Evolutionary conservation across 2,888 invertebrate species (phyloP).

Genomic region (Phortica magna): DNA sequence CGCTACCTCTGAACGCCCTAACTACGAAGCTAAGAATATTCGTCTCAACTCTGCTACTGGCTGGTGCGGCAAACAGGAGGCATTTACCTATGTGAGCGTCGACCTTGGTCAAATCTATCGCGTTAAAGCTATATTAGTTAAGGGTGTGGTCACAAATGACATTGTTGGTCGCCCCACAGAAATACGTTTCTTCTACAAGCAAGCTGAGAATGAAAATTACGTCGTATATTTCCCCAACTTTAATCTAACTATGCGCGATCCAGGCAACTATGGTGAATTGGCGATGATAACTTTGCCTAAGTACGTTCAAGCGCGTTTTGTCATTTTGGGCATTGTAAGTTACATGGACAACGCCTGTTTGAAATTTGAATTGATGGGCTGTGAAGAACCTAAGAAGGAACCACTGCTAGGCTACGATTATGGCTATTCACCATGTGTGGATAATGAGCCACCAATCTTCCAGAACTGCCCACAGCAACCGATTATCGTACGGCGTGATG

Average conservation of each 20-base stretch:
- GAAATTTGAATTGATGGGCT: constrained; percentile 97
- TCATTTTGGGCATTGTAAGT: constrained; percentile 96
- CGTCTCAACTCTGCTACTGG: constrained; percentile 95
- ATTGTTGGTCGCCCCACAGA: constrained; percentile 97
- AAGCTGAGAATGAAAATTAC: constrained; percentile 94
- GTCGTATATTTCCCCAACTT: constrained; percentile 98
- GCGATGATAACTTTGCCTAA: constrained; percentile 97
- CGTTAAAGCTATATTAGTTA: constrained; percentile 94
- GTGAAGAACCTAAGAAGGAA: constrained; percentile 90
- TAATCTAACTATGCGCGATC: constrained; percentile 95
- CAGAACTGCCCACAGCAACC: constrained; percentile 97
- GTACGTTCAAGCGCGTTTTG: constrained; percentile 95
- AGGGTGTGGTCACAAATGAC: constrained; percentile 96
- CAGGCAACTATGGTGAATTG: constrained; percentile 97
- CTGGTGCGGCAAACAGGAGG: constrained; percentile 98
- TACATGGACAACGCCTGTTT: constrained; percentile 98
- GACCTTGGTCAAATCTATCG: constrained; percentile 95
- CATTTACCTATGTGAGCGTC: constrained; percentile 96
- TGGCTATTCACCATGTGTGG: constrained; percentile 95
- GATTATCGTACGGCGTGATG: constrained; percentile 91
- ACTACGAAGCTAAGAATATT: constrained; percentile 93
- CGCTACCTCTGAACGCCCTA: constrained; percentile 94
- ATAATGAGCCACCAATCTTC: constrained; percentile 97
- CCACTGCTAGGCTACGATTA: constrained; percentile 95
- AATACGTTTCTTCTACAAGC: constrained; percentile 97